Evolutionary conservation across 2,113 vertebrate genomes (phyloP), one percentile per base, ranked within the genome.

Genomic region (Pedetes capensis): DNA sequence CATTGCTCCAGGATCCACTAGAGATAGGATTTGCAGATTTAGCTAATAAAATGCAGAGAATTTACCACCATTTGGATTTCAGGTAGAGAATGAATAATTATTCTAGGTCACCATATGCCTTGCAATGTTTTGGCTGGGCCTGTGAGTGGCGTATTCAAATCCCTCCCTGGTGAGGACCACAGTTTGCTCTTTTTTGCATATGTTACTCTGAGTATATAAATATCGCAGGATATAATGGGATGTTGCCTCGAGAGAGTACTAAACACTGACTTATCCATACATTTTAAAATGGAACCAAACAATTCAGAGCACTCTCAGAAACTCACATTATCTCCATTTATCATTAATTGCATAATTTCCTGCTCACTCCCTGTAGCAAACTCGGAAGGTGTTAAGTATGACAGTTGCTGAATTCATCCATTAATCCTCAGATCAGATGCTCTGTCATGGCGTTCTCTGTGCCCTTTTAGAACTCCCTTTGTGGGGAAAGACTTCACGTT

Each of bases 1-100:
- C 2, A 10, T 0, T 3, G 3, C 9, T 39, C 1, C 0, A 10
- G 0, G 18, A 12, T 57, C 2, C 10, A 6, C 4, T 0, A 5
- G 32, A 47, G 6, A 79, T 7, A 32, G 10, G 4, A 0, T 6
- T 53, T 3, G 32, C 29, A 25, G 2, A 13, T 42, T 29, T 12
- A 84, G 27, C 53, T 44, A 61, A 22, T 14, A 13, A 6, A 5
- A 82, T 25, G 49, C 6, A 39, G n/a, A 32, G 32, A 37, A 9
- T n/a, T 22, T 22, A 22, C 10, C n/a, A 37, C n/a, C 53, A 51
- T 44, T n/a, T 23, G 29, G 16, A 23, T 61, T 79, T 27, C 32
- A 39, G 25, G 6, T 66, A 37, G 27, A 75, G 23, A 55, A 47
- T 20, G 37, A n/a, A 18, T 25, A 14, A 75, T 75, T 27, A 12